A percentile compares a stretch with the other conserved stretches of the same genome.
Conservation (phyloP, 2,113 vertebrate genomes). For the Rhipidura dahli region DNA sequence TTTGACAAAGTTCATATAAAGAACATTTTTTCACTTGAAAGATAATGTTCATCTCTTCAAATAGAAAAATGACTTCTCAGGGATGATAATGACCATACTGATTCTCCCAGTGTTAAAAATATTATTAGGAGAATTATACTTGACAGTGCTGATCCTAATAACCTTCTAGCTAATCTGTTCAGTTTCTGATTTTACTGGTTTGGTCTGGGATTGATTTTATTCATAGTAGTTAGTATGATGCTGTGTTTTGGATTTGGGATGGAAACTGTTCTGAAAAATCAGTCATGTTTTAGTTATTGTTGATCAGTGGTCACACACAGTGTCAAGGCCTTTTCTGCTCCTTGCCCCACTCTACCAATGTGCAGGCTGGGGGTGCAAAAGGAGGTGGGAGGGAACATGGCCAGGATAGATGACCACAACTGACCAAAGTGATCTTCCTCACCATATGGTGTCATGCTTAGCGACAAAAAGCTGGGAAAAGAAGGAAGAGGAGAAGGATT, state of each 20-base stretch:
- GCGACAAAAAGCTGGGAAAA: neutral
- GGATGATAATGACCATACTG: neutral
- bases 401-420: neutral
- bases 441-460: neutral
- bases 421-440: neutral
- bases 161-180: neutral
- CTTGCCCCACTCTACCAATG: rapidly evolving
- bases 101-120: neutral
- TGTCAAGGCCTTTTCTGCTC: neutral
- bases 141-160: neutral
- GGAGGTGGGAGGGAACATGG: neutral
- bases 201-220: neutral
- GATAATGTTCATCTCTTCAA: neutral
- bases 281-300: neutral
- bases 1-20: neutral
- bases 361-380: neutral
- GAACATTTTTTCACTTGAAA: neutral
- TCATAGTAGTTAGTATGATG: neutral
- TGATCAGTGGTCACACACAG: neutral
- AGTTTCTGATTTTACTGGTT: neutral
- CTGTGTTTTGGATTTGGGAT: neutral
- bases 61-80: neutral
- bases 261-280: neutral
- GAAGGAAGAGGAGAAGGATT: too few species aligned
- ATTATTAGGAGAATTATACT: neutral